Evolutionary conservation across 2,797 vertebrate genomes (phyloP), one percentile per base, ranked within the genome.

Genomic region (Trachops cirrhosus): DNA sequence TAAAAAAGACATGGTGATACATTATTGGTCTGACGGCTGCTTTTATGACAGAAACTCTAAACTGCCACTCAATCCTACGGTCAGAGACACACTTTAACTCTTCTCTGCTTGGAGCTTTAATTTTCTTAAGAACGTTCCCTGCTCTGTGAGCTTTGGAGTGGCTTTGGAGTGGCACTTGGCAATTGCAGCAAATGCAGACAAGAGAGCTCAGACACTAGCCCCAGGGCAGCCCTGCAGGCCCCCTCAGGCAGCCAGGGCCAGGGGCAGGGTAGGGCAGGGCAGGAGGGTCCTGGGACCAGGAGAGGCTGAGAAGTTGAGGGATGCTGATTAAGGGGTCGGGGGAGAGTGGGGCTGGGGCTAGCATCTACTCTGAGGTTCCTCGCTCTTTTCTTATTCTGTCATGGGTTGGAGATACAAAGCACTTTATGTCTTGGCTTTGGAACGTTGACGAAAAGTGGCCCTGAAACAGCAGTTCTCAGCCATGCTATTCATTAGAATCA

Each of bases 41-140:
- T 86, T 86, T 95, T 87, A 64, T 73, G 62, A 83, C 90, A 95
- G 94, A 41, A 75, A 77, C 50, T 83, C 67, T 88, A 80, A 94
- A 79, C 70, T 39, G 44, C 77, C 32, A 46, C 59, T 48, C 50
- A 46, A 48, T 85, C 41, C 48, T 89, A 22, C 1, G 48, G 59
- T 62, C 80, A 79, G 75, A 78, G 78, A 96, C 71, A 73, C 32
- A 21, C 44, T 83, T 46, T 39, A 67, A 50, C 44, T 80, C 79
- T 75, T 57, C 19, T 77, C 71, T 83, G 54, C 77, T 86, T 88
- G 85, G 37, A 41, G 50, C 74, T 96, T 97, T 77, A 48, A 85
- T 97, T 90, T 96, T 74, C 89, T 94, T 86, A 79, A 91, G 64
- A 41, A 15, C 0, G 0, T 46, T 50, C 22, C 48, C 74, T 93